Evolutionary conservation across 30 jellyfish, hydroid and myxozoan genomes (phyloP).

Genomic region (Aurelia coerulea): DNA sequence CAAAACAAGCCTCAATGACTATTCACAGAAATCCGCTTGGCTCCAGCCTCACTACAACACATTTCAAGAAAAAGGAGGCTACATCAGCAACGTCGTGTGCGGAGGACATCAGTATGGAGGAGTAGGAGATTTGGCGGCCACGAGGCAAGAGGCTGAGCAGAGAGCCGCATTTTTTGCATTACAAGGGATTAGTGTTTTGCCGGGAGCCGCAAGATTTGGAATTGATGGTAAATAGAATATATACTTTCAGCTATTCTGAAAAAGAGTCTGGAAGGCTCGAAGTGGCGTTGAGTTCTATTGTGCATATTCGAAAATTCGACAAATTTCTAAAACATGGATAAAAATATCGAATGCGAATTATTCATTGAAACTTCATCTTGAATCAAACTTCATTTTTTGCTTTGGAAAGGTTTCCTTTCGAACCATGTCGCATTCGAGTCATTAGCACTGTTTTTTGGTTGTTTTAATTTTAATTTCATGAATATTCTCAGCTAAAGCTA

Average conservation of each 20-base stretch:
- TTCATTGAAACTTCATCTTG: no score
- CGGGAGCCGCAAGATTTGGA: constrained; percentile 61
- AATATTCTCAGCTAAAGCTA: no score
- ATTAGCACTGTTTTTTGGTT: no score
- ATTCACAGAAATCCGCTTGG: constrained; percentile 97
- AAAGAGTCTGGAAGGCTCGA: no score
- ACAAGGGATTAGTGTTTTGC: constrained; percentile 82
- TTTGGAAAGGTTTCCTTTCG: no score
- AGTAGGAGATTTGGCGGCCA: constrained; percentile 82
- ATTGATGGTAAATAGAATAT: constrained; percentile 70
- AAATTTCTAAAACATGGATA: no score
- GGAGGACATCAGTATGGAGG: constrained; percentile 88
- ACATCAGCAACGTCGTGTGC: constrained; percentile 71
- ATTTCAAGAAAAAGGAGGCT: constrained; percentile 70
- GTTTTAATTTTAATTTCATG: no score
- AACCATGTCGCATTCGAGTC: no score
- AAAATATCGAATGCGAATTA: no score
- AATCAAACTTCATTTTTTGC: no score
- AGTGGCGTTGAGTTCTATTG: no score
- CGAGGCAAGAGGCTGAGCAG: constrained; percentile 95
- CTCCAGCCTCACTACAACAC: constrained; percentile 88
- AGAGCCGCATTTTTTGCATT: constrained; percentile 93
- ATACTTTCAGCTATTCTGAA: neutral
- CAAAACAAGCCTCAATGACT: constrained; percentile 97
- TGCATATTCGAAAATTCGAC: no score